Conservation (phyloP, 92 coral and sea anemone species). For the Zoanthus solanderi region DNA sequence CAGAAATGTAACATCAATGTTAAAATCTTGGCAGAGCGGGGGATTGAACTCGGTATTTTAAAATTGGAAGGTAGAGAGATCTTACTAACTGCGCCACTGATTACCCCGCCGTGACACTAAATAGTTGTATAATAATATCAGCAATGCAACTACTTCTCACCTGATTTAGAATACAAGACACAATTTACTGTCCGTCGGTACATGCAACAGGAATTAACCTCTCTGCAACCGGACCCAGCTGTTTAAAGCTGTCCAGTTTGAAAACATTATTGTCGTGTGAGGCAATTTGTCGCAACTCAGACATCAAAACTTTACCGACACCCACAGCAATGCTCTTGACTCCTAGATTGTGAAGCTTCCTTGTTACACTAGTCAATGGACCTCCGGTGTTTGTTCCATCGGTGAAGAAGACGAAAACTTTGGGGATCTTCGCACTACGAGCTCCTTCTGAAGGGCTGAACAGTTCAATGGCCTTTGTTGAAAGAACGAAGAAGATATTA, state of each 20-base stretch:
- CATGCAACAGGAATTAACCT: constrained; percentile 60
- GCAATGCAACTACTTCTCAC: background rate
- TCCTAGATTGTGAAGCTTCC: constrained; percentile 23
- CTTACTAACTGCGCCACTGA: too few relatives aligned
- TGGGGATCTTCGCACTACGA: constrained; percentile 58
- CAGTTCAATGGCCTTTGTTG: constrained; percentile 25
- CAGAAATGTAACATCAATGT: too few relatives aligned
- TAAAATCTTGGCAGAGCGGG: too few relatives aligned
- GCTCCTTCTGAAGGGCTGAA: constrained; percentile 53
- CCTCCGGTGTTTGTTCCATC: constrained; percentile 71
- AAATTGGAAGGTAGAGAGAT: too few relatives aligned
- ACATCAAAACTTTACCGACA: constrained; percentile 39
- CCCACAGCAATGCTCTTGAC: constrained; percentile 75
- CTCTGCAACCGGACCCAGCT: constrained; percentile 64
- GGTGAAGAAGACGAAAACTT: constrained; percentile 80
- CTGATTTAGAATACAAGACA: background rate
- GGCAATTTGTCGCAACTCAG: constrained; percentile 68
- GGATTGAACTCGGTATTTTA: too few relatives aligned
- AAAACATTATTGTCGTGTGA: constrained; percentile 63
- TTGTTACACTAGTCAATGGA: constrained; percentile 8
- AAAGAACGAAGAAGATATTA: background rate
- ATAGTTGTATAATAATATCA: too few relatives aligned
- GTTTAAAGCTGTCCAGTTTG: constrained; percentile 39
- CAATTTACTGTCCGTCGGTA: background rate
- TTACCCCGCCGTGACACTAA: too few relatives aligned